These are phyloP conservation scores for Neopipo cinnamomea DNA, from an alignment of 2,113 vertebrate species.

Conservation along the genomic window DNA sequence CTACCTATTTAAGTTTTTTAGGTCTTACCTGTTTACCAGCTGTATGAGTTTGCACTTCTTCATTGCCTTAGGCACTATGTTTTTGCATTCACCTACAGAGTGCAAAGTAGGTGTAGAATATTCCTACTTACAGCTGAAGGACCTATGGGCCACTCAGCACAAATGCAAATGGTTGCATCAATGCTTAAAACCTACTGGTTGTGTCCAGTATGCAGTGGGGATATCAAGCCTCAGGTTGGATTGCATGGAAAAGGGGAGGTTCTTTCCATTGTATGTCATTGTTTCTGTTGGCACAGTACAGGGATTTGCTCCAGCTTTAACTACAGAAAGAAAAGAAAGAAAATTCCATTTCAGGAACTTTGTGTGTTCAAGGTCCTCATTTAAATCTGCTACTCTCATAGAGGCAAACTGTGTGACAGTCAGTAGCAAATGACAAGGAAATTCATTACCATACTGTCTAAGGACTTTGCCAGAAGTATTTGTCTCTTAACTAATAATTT, in stretches of 20 bases:
- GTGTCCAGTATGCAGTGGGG: neutral
- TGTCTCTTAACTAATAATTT: neutral
- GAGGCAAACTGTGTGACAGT: neutral
- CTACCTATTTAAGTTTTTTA: neutral
- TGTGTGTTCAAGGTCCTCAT: neutral
- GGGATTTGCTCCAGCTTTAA: neutral
- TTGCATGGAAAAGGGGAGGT: neutral
- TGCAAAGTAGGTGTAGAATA: neutral
- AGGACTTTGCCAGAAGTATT: neutral
- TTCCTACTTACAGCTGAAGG: neutral
- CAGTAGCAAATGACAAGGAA: neutral
- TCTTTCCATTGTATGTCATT: fast-evolving
- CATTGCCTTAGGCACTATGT: neutral
- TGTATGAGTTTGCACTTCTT: neutral
- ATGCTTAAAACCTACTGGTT: neutral
- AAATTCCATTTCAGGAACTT: neutral
- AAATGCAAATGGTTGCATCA: neutral
- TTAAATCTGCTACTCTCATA: neutral
- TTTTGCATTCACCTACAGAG: neutral
- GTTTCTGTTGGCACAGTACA: neutral
- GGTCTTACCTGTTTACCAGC: neutral
- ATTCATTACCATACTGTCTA: neutral
- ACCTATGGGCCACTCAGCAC: neutral
- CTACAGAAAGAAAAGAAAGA: neutral
- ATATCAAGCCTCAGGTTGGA: fast-evolving